Percentiles rank a stretch among this genome's conserved stretches.
Evolutionary conservation across 2,113 vertebrate species (phyloP).

Genomic region (Ornithorhynchus anatinus): DNA sequence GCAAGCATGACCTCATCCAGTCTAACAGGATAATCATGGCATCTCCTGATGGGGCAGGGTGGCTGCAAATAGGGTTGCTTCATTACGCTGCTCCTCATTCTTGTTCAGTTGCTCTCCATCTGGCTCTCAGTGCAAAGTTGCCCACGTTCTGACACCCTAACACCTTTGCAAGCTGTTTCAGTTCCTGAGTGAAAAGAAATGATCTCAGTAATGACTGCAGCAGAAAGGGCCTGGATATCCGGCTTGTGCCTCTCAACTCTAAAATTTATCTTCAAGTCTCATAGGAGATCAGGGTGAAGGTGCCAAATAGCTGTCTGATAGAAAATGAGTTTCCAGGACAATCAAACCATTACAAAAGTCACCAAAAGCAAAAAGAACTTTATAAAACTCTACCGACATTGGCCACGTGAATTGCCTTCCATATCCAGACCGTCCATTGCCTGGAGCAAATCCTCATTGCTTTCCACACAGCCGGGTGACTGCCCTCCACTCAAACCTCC

Average conservation of each 20-base stretch:
- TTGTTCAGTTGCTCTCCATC: constrained; percentile 46
- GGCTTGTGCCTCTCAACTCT: not conserved
- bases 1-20: not conserved
- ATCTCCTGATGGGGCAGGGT: constrained; percentile 34
- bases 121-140: constrained; percentile 35
- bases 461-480: not conserved
- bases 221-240: constrained; percentile 8
- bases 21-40: constrained; percentile 31
- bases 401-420: too few relatives aligned
- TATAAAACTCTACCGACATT: too few relatives aligned
- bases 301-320: not conserved
- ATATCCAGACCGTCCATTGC: too few relatives aligned
- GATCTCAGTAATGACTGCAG: constrained; percentile 36
- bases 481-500: not conserved
- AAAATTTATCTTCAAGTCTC: constrained; percentile 4
- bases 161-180: constrained; percentile 25
- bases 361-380: constrained; percentile 1
- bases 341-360: not conserved
- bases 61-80: constrained; percentile 37
- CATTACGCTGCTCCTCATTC: constrained; percentile 45
- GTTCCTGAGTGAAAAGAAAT: constrained; percentile 14
- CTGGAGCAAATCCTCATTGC: not conserved
- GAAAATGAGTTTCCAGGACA: constrained; percentile 21
- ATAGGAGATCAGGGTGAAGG: not conserved
- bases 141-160: constrained; percentile 19